Percentiles rank a stretch among this genome's conserved stretches.
Conservation (phyloP, 2,888 invertebrate species). For the Gonocerus acuteangulatus region DNA sequence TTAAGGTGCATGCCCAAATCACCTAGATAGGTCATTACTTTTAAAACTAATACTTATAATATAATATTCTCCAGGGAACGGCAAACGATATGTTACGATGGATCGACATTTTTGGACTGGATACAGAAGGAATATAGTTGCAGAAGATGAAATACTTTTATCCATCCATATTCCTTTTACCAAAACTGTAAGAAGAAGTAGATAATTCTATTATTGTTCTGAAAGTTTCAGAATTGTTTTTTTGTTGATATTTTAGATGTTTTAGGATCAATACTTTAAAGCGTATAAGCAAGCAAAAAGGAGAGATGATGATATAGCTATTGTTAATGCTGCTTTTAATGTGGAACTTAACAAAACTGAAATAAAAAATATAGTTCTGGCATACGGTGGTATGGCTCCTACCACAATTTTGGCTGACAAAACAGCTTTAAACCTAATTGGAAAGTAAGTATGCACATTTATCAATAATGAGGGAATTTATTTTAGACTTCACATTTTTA, state of each 20-base stretch:
- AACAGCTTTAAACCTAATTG: conserved; percentile 54
- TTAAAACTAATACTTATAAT: neutral
- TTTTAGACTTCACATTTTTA: neutral
- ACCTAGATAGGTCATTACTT: neutral
- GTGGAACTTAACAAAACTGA: conserved; percentile 54
- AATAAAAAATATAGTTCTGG: conserved; percentile 55
- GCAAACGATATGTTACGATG: conserved; percentile 56
- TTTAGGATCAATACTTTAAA: conserved; percentile 61
- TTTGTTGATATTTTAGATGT: conserved; percentile 15
- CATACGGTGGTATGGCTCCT: conserved; percentile 92
- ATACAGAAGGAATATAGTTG: conserved; percentile 69
- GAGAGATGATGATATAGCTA: conserved; percentile 91
- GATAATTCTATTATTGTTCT: neutral
- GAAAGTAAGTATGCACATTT: conserved; percentile 46
- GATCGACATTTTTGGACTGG: conserved; percentile 75
- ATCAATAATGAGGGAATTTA: neutral
- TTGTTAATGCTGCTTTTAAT: conserved; percentile 80
- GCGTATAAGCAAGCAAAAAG: conserved; percentile 87
- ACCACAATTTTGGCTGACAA: conserved; percentile 66
- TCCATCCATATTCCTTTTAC: conserved; percentile 73
- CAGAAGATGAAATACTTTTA: conserved; percentile 69
- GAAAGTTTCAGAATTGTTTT: too few species aligned
- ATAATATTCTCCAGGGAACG: conserved; percentile 41
- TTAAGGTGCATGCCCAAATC: too few species aligned
- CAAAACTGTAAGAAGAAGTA: conserved; percentile 41